Evolutionary conservation across 2,888 invertebrate genomes (phyloP).

Genomic region (Athripsodes cinereus): DNA sequence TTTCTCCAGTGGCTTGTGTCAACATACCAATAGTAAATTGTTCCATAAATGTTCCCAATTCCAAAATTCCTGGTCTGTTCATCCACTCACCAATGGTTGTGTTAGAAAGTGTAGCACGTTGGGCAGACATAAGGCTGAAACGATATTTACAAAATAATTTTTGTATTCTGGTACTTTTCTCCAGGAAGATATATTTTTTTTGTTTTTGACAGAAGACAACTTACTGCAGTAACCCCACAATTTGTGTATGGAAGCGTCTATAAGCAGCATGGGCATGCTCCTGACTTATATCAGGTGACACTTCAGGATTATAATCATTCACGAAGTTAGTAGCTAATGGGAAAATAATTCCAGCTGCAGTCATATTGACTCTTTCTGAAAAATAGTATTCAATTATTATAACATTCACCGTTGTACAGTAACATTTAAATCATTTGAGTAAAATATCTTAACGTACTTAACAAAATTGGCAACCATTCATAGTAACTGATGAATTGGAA

Average conservation of each 20-base stretch:
- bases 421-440: too few species aligned
- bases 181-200: too few species aligned
- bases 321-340: too few species aligned
- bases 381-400: too few species aligned
- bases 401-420: too few species aligned
- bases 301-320: too few species aligned
- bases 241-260: conserved; percentile 57
- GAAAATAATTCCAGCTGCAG: too few species aligned
- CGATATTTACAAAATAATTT: too few species aligned
- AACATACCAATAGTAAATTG: background rate
- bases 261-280: conserved; percentile 60
- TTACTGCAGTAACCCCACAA: conserved; percentile 47
- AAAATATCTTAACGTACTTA: conserved; percentile 31
- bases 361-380: too few species aligned
- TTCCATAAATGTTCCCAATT: background rate
- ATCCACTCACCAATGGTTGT: background rate
- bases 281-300: conserved; percentile 48
- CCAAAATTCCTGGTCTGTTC: background rate
- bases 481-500: conserved; percentile 48
- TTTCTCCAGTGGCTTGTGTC: background rate
- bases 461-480: conserved; percentile 48
- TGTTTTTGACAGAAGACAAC: too few species aligned
- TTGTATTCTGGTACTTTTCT: too few species aligned
- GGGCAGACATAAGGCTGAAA: background rate
- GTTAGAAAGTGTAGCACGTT: background rate